Percentiles rank a stretch among this genome's conserved stretches.
These are phyloP conservation scores for Beris morrisii DNA, from an alignment of 2,888 invertebrate genomes.

Conservation along the genomic window DNA sequence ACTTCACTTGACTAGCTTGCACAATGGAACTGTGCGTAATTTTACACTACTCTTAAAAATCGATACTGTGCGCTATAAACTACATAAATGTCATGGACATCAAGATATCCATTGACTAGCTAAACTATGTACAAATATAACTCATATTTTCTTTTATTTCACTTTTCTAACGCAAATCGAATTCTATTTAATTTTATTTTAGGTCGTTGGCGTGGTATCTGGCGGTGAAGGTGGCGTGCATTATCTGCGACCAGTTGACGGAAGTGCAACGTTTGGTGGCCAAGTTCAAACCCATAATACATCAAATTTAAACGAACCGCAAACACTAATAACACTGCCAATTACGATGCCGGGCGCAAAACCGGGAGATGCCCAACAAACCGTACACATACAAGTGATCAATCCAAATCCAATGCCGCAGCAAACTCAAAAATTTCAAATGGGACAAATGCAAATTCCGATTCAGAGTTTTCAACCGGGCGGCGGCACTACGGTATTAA, in stretches of 20 bases:
- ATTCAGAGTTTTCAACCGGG: constrained; percentile 72
- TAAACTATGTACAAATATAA: too few species aligned
- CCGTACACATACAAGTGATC: constrained; percentile 77
- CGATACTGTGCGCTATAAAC: too few species aligned
- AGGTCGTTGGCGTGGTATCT: constrained; percentile 71
- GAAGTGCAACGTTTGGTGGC: constrained; percentile 50
- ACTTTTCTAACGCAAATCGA: neutral
- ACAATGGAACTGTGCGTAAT: too few species aligned
- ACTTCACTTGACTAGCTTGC: too few species aligned
- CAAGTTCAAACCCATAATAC: constrained; percentile 43
- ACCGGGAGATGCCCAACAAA: constrained; percentile 74
- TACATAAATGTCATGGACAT: too few species aligned
- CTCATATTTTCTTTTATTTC: too few species aligned
- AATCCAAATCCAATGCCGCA: constrained; percentile 61
- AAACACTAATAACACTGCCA: constrained; percentile 77
- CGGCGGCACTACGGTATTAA: constrained; percentile 68
- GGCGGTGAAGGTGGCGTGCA: constrained; percentile 74
- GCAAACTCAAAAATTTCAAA: constrained; percentile 67
- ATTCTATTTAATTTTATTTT: constrained; percentile 36
- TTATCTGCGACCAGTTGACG: constrained; percentile 68
- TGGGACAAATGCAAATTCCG: constrained; percentile 71
- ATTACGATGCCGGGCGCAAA: constrained; percentile 75
- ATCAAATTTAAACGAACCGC: constrained; percentile 51
- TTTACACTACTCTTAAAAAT: too few species aligned
- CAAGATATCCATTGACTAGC: too few species aligned